These are phyloP conservation scores for Lepilemur septentrionalis DNA, from an alignment of 2,797 vertebrate species.

Conservation along the genomic window DNA sequence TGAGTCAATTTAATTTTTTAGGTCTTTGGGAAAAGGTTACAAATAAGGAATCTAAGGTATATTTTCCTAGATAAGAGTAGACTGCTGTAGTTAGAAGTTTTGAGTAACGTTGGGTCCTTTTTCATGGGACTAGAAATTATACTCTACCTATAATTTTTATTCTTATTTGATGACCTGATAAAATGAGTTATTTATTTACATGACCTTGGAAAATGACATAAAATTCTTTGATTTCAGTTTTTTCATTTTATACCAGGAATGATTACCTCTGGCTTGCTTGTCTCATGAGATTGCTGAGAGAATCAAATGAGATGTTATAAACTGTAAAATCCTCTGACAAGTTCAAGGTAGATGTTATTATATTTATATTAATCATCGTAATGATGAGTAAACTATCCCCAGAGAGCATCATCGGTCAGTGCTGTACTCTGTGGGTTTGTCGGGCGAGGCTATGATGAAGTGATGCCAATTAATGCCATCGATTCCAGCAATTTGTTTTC, in stretches of 20 bases:
- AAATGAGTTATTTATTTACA: slow-evolving; percentile 13
- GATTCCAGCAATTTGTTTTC: not conserved
- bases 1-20: not conserved
- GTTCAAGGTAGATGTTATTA: not conserved
- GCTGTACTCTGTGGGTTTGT: not conserved
- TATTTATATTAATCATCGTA: not conserved
- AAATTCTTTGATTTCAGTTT: not conserved
- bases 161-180: slow-evolving; percentile 17
- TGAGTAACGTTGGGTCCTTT: not conserved
- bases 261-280: not conserved
- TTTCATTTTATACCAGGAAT: slow-evolving; percentile 5
- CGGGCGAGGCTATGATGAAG: not conserved
- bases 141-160: not conserved
- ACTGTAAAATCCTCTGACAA: slow-evolving; percentile 2
- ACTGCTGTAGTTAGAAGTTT: not conserved
- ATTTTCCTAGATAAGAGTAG: not conserved
- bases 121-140: not conserved
- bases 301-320: slow-evolving; percentile 32
- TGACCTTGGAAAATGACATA: not conserved
- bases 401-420: not conserved
- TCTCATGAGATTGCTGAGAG: not conserved
- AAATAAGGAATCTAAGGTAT: not conserved
- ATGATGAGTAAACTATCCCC: not conserved
- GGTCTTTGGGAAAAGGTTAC: not conserved
- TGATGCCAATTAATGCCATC: not conserved